Conservation (phyloP, 2,113 vertebrate genomes). For the Hystrix cristata region DNA sequence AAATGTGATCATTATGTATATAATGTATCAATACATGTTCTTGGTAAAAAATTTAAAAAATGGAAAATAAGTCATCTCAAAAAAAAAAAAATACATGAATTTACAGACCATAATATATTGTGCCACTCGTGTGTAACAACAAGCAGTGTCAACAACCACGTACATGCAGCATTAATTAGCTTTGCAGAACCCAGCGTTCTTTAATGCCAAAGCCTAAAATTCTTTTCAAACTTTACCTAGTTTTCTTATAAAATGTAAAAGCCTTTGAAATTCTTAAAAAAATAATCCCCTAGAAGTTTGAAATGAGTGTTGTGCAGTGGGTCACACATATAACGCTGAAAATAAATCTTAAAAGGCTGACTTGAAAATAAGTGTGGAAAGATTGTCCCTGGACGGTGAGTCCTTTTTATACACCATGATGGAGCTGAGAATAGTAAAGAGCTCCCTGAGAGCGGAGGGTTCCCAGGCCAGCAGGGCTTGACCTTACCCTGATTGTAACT, state of each 20-base stretch:
- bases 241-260: not conserved
- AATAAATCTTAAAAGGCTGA: not conserved
- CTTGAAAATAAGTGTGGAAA: not conserved
- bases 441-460: not conserved
- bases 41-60: too few species aligned
- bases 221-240: not conserved
- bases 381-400: not conserved
- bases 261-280: not conserved
- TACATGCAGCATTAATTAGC: too few species aligned
- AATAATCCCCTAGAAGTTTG: not conserved
- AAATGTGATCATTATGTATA: too few species aligned
- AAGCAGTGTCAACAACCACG: too few species aligned
- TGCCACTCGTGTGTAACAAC: too few species aligned
- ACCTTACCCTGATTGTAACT: conserved; percentile 58
- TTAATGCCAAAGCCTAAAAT: not conserved
- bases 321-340: not conserved
- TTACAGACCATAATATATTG: too few species aligned
- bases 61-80: too few species aligned
- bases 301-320: not conserved
- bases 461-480: conserved; percentile 6
- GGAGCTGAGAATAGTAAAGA: not conserved
- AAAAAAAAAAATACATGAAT: too few species aligned
- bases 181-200: not conserved
- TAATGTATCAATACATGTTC: too few species aligned
- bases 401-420: not conserved